These are phyloP conservation scores for Enteromius mattozi DNA, from an alignment of 2,797 vertebrate genomes.

Conservation along the genomic window DNA sequence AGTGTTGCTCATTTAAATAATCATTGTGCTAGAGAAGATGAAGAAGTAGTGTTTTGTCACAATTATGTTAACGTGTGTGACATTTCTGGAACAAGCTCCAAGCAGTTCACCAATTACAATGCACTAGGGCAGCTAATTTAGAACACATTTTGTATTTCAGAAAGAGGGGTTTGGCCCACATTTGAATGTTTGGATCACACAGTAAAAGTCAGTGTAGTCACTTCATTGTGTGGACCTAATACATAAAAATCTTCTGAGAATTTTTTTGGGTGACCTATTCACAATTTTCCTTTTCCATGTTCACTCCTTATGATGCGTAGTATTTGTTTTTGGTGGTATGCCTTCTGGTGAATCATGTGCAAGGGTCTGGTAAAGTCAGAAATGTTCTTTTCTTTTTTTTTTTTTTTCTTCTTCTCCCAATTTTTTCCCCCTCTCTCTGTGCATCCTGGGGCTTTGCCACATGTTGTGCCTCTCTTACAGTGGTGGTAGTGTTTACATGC, in stretches of 20 bases:
- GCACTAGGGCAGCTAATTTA: background rate
- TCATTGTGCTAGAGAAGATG: background rate
- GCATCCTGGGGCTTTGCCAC: constrained; percentile 15
- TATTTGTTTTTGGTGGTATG: background rate
- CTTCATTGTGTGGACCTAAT: too few species aligned
- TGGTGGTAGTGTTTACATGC: background rate
- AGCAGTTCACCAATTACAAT: background rate
- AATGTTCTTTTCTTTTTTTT: background rate
- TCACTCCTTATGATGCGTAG: background rate
- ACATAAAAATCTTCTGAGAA: background rate
- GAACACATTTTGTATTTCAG: background rate
- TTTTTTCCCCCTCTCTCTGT: background rate
- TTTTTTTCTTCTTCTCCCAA: background rate
- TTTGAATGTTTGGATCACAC: background rate
- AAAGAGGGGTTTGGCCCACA: background rate
- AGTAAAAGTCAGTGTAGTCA: background rate
- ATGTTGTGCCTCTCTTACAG: constrained; percentile 18
- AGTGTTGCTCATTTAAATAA: background rate
- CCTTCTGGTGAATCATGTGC: background rate
- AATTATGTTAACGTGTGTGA: background rate
- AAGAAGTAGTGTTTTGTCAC: background rate
- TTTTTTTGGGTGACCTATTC: background rate
- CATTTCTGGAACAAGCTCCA: background rate
- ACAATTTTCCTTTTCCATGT: background rate
- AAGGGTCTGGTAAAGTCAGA: background rate